Evolutionary conservation across 35 echinoderm and acorn worm genomes (phyloP).

Genomic region (Lytechinus pictus): DNA sequence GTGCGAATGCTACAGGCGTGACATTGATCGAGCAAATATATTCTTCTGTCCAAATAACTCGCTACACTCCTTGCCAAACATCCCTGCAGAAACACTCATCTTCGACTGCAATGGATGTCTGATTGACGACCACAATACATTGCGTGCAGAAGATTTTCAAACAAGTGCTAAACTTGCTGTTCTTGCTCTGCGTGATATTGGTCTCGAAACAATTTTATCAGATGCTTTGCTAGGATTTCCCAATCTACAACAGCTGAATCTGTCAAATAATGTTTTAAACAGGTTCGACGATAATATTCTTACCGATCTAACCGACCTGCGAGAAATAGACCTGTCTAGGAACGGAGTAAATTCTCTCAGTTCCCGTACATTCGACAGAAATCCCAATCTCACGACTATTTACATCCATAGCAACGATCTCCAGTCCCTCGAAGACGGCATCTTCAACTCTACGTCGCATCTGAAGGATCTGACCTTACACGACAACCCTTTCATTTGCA

Average conservation of each 20-base stretch:
- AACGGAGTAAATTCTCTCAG: not conserved
- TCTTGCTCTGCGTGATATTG: conserved; percentile 22
- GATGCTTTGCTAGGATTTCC: not conserved
- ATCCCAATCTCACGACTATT: not conserved
- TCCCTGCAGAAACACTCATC: not conserved
- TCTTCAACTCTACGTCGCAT: not conserved
- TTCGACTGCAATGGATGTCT: conserved; percentile 19
- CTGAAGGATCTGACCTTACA: conserved; percentile 15
- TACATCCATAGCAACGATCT: conserved; percentile 4
- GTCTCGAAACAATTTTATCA: not conserved
- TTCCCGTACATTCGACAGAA: not conserved
- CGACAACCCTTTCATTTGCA: conserved; percentile 46
- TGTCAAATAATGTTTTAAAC: not conserved
- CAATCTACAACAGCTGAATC: conserved; percentile 12
- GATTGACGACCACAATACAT: not conserved
- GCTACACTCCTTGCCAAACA: not conserved
- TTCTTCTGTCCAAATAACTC: not conserved
- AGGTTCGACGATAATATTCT: not conserved
- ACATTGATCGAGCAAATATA: not conserved
- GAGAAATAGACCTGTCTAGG: not conserved
- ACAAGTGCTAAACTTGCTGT: not conserved
- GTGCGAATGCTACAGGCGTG: not conserved
- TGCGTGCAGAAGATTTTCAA: not conserved
- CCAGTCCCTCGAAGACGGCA: not conserved
- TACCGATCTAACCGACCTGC: not conserved